These are phyloP conservation scores for Syrphus vitripennis DNA, from an alignment of 2,888 invertebrate species.

Conservation along the genomic window DNA sequence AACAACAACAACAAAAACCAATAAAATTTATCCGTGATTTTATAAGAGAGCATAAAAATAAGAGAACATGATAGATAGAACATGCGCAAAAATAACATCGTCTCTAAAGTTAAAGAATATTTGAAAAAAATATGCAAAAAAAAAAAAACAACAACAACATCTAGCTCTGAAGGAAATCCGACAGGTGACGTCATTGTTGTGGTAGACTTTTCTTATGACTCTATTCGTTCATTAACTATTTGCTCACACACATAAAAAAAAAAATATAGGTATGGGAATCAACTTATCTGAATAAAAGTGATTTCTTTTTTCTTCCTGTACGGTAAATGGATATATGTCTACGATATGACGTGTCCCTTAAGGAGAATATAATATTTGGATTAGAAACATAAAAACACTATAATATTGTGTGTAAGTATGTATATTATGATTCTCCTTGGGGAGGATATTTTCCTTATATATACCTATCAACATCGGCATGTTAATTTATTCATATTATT, in stretches of 20 bases:
- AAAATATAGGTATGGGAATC: too few species aligned
- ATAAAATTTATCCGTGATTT: background rate
- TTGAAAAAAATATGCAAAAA: background rate
- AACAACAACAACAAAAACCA: background rate
- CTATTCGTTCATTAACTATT: background rate
- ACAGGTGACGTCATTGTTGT: conserved; percentile 20
- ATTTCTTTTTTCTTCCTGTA: background rate
- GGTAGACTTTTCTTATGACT: conserved; percentile 8
- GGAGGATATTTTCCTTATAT: background rate
- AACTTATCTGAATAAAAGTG: background rate
- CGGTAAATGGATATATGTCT: conserved; percentile 28
- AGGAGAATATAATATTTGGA: conserved; percentile 54
- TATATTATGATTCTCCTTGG: background rate
- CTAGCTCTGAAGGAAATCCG: background rate
- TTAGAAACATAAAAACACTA: conserved; percentile 54
- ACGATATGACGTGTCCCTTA: conserved; percentile 28
- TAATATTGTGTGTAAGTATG: too few species aligned
- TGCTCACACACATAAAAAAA: background rate
- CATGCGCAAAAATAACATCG: background rate
- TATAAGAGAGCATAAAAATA: background rate
- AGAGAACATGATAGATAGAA: too few species aligned
- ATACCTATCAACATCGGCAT: background rate
- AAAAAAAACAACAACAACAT: background rate
- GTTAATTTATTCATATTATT: background rate
- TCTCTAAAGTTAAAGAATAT: background rate